Conservation (phyloP, 2,113 vertebrate species). For the Muntiacus reevesi region DNA sequence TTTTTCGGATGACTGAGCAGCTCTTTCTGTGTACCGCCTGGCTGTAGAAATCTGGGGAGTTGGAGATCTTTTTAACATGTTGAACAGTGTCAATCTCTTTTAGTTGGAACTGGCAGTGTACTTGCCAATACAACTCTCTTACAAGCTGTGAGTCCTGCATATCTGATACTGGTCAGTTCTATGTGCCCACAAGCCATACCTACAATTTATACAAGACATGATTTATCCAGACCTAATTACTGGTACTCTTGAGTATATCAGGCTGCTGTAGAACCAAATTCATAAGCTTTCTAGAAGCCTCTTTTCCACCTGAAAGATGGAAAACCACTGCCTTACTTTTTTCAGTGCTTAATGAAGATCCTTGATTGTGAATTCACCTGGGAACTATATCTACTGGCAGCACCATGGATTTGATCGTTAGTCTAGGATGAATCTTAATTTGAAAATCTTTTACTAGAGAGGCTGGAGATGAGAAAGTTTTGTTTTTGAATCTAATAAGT, state of each 20-base stretch:
- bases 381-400: neutral
- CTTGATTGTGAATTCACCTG: neutral
- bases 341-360: neutral
- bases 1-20: neutral
- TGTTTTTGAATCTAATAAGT: neutral
- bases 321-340: neutral
- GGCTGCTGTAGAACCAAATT: neutral
- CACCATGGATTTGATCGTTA: neutral
- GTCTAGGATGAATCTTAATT: neutral
- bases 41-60: neutral
- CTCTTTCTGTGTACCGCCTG: neutral
- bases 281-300: neutral
- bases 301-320: neutral
- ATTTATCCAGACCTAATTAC: neutral
- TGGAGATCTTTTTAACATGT: neutral
- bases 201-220: neutral
- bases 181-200: neutral
- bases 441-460: constrained; percentile 34
- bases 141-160: neutral
- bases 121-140: neutral
- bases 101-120: neutral
- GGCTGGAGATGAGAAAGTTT: neutral
- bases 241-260: neutral
- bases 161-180: neutral
- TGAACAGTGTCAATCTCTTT: neutral